phyloP scores from a whole-genome alignment of 2,797 vertebrate genomes.

The Austrolebias charrua region DNA sequence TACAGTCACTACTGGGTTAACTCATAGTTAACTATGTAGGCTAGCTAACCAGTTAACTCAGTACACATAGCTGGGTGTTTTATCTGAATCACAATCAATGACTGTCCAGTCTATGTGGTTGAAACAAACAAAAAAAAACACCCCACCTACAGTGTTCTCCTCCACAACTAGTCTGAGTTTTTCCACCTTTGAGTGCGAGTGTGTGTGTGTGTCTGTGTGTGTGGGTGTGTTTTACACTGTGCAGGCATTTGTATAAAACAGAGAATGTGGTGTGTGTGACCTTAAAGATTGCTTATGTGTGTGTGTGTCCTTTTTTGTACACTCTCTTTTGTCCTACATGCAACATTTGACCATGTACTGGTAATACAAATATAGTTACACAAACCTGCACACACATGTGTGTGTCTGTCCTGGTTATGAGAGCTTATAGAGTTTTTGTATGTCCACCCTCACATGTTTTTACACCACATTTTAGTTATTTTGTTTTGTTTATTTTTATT shows the following conservation, averaged over 20 bases:
- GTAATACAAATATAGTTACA: constrained; percentile 47
- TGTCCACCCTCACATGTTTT: constrained; percentile 60
- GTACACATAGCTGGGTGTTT: constrained; percentile 47
- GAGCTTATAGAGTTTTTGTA: constrained; percentile 54
- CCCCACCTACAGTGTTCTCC: constrained; percentile 62
- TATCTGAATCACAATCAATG: constrained; percentile 58
- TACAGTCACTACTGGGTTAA: constrained; percentile 62
- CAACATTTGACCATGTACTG: constrained; percentile 59
- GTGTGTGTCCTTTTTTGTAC: constrained; percentile 41
- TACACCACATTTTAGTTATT: constrained; percentile 51
- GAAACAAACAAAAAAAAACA: constrained; percentile 45
- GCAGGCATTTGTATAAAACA: constrained; percentile 74
- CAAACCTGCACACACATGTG: constrained; percentile 33
- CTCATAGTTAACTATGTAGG: constrained; percentile 31
- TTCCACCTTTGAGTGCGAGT: constrained; percentile 57
- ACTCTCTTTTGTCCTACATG: constrained; percentile 64
- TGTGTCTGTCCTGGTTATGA: constrained; percentile 48
- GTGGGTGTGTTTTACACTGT: constrained; percentile 55
- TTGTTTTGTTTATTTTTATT: constrained; percentile 8
- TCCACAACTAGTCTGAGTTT: constrained; percentile 67
- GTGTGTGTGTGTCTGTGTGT: constrained; percentile 32
- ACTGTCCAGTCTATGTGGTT: constrained; percentile 64
- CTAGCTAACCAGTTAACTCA: constrained; percentile 36
- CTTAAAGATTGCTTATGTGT: constrained; percentile 42
- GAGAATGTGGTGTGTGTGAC: constrained; percentile 51